Evolutionary conservation across 2,797 vertebrate genomes (phyloP).

Genomic region (Zalophus californianus): DNA sequence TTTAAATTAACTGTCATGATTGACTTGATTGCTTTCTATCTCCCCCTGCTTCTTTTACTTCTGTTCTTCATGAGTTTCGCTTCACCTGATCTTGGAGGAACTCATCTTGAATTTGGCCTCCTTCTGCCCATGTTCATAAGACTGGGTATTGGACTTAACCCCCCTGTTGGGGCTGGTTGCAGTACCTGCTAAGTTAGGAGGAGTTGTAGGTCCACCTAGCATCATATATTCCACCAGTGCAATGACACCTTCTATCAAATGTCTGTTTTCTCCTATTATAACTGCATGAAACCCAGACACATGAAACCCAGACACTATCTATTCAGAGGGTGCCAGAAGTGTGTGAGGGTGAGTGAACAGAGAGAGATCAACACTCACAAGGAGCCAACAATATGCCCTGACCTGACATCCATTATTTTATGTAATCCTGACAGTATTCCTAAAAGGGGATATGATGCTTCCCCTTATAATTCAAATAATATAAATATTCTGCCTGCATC

Average conservation of each 20-base stretch:
- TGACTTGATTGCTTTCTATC: not conserved
- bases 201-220: not conserved
- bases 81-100: not conserved
- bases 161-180: not conserved
- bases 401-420: not conserved
- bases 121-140: not conserved
- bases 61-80: not conserved
- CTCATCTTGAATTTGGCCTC: not conserved
- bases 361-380: not conserved
- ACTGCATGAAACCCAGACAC: not conserved
- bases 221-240: not conserved
- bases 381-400: not conserved
- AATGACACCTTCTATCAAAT: not conserved
- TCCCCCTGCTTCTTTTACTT: not conserved
- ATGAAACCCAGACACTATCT: not conserved
- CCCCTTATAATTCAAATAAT: not conserved
- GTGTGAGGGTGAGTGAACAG: not conserved
- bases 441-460: not conserved
- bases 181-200: not conserved
- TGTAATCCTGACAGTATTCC: conserved; percentile 27
- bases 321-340: not conserved
- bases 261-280: not conserved
- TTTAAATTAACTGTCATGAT: not conserved
- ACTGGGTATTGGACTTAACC: not conserved
- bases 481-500: not conserved